A percentile compares a stretch with the other conserved stretches of the same genome.
These are phyloP conservation scores for Drosophila lutescens DNA, from an alignment of 2,888 invertebrate genomes.

Conservation along the genomic window DNA sequence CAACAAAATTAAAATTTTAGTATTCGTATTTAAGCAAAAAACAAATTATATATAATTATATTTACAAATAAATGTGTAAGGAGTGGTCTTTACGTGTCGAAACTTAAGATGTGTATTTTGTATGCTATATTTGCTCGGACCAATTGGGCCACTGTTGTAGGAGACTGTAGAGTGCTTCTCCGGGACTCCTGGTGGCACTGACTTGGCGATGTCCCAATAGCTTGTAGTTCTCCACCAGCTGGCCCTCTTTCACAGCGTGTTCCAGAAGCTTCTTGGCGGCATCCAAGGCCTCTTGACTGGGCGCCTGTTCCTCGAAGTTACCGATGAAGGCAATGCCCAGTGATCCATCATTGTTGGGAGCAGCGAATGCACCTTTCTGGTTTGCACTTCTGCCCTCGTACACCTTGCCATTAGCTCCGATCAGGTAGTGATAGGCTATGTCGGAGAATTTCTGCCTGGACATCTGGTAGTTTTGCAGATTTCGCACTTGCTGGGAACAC, in stretches of 20 bases:
- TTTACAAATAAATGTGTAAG: slow-evolving; percentile 78
- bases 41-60: slow-evolving; percentile 80
- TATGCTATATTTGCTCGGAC: slow-evolving; percentile 39
- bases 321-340: slow-evolving; percentile 90
- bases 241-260: slow-evolving; percentile 86
- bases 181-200: slow-evolving; percentile 88
- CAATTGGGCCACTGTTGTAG: slow-evolving; percentile 89
- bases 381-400: slow-evolving; percentile 91
- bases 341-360: slow-evolving; percentile 87
- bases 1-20: slow-evolving; percentile 77
- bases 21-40: slow-evolving; percentile 77
- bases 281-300: slow-evolving; percentile 86
- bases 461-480: slow-evolving; percentile 88
- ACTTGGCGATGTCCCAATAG: slow-evolving; percentile 89
- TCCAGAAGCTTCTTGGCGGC: slow-evolving; percentile 87
- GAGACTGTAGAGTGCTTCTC: slow-evolving; percentile 86
- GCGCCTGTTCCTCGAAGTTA: slow-evolving; percentile 86
- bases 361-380: slow-evolving; percentile 88
- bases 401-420: slow-evolving; percentile 90
- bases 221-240: slow-evolving; percentile 87
- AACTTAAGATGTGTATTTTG: slow-evolving; percentile 37
- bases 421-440: slow-evolving; percentile 90
- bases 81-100: slow-evolving; percentile 75
- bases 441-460: slow-evolving; percentile 87
- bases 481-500: slow-evolving; percentile 86